A percentile compares a stretch with the other conserved stretches of the same genome.
Conservation (phyloP, 2,888 invertebrate species). For the Gibbula magus region DNA sequence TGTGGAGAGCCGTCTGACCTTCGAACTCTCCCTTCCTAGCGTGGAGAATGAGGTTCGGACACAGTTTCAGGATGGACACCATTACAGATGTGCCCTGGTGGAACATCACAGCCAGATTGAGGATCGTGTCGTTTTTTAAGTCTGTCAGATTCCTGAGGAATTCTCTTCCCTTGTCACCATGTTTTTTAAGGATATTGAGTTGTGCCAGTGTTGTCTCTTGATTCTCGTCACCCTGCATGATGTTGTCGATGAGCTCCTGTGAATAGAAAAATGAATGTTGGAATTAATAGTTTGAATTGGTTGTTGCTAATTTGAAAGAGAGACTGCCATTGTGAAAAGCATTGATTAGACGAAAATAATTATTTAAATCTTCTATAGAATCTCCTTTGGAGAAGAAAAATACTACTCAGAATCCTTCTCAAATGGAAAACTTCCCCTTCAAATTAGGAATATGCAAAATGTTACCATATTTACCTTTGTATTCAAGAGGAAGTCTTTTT, state of each 20-base stretch:
- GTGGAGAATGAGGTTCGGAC: conserved; percentile 26
- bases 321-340: too few species aligned
- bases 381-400: too few species aligned
- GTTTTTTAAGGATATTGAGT: background rate
- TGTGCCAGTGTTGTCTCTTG: background rate
- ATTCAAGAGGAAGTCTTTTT: too few species aligned
- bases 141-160: conserved; percentile 34
- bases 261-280: too few species aligned
- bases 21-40: conserved; percentile 31
- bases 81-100: conserved; percentile 12
- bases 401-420: too few species aligned
- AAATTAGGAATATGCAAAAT: too few species aligned
- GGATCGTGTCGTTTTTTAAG: conserved; percentile 24
- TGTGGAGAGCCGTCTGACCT: conserved; percentile 53
- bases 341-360: too few species aligned
- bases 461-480: too few species aligned
- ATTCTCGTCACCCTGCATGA: background rate
- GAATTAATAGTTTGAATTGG: too few species aligned
- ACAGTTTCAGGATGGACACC: background rate
- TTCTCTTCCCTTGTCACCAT: background rate
- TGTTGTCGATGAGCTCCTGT: background rate
- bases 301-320: too few species aligned
- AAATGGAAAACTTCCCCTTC: too few species aligned
- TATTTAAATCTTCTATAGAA: too few species aligned
- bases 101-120: conserved; percentile 19